Percentiles rank a stretch among this genome's conserved stretches.
Evolutionary conservation across 2,113 vertebrate species (phyloP).

Genomic region (Uria aalge): DNA sequence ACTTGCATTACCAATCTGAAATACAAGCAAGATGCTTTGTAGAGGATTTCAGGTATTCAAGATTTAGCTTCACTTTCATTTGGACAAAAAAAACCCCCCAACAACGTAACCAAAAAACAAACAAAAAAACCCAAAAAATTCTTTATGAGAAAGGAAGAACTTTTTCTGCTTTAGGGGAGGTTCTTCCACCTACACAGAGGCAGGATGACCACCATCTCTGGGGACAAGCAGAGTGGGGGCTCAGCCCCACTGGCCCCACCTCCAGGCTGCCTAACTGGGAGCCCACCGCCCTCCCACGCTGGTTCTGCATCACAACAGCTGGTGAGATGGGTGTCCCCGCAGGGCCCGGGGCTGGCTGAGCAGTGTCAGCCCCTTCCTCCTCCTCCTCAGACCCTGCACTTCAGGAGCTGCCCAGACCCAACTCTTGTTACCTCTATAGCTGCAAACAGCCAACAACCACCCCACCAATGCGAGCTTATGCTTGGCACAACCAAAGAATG

Average conservation of each 20-base stretch:
- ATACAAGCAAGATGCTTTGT: background rate
- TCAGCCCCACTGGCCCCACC: background rate
- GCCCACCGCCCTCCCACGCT: background rate
- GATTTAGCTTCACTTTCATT: background rate
- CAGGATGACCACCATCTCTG: background rate
- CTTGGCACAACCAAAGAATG: background rate
- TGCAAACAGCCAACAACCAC: background rate
- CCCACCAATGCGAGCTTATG: fast-evolving
- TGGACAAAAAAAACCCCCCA: background rate
- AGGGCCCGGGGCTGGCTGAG: background rate
- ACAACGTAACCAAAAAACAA: background rate
- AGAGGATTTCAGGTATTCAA: background rate
- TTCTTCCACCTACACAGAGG: fast-evolving
- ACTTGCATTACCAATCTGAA: background rate
- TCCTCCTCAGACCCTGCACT: background rate
- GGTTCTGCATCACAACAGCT: background rate
- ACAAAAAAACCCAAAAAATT: background rate
- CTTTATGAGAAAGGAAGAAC: background rate
- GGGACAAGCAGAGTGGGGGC: fast-evolving
- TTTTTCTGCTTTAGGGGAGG: background rate
- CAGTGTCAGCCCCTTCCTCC: background rate
- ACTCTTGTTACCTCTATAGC: fast-evolving
- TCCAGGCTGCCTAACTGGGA: background rate
- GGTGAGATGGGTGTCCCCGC: fast-evolving
- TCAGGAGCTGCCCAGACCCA: background rate